Percentiles rank a stretch among this genome's conserved stretches.
Evolutionary conservation across 2,113 vertebrate genomes (phyloP).

Genomic region (Choloepus hoffmanni): DNA sequence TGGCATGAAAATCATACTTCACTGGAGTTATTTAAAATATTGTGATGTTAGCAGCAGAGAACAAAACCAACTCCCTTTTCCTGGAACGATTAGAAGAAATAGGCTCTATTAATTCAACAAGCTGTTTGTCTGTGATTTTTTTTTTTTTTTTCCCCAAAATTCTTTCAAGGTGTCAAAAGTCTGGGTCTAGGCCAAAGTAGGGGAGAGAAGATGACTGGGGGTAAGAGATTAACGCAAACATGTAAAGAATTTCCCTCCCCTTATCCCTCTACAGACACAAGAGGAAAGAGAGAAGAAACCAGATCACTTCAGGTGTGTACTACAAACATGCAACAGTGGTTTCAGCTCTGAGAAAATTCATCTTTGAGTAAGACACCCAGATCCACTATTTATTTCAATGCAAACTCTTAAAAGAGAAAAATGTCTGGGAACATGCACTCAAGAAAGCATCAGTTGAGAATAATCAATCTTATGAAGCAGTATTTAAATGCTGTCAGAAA

Average conservation of each 20-base stretch:
- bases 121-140: background rate
- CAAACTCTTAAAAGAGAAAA: constrained; percentile 50
- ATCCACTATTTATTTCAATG: constrained; percentile 40
- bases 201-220: background rate
- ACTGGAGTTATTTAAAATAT: background rate
- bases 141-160: background rate
- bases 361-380: background rate
- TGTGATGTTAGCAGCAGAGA: background rate
- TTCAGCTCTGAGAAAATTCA: constrained; percentile 4
- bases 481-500: constrained; percentile 34
- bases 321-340: background rate
- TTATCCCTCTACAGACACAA: background rate
- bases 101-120: background rate
- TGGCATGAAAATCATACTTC: background rate
- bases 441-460: constrained; percentile 24
- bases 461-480: constrained; percentile 16
- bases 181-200: background rate
- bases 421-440: background rate
- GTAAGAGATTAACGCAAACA: background rate
- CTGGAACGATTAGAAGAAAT: background rate
- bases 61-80: background rate
- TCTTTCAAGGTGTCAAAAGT: background rate
- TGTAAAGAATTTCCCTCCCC: background rate
- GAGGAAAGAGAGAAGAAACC: background rate
- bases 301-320: background rate